Conservation (phyloP, 2,113 vertebrate genomes). For the Muntiacus muntjak region DNA sequence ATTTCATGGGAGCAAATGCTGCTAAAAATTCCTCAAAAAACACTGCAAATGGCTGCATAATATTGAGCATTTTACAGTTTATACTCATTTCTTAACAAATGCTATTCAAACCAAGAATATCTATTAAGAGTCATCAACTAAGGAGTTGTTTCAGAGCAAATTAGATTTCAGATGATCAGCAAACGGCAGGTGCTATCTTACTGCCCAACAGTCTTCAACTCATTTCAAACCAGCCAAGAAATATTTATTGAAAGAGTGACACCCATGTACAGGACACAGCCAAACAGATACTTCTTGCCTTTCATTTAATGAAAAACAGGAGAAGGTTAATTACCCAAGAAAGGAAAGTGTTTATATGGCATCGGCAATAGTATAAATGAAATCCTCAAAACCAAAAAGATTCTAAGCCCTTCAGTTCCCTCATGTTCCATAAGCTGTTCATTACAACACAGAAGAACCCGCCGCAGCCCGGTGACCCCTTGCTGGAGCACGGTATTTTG, state of each 20-base stretch:
- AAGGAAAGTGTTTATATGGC: neutral
- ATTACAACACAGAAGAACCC: neutral
- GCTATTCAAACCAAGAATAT: neutral
- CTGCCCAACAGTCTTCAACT: neutral
- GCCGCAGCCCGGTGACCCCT: rapidly evolving
- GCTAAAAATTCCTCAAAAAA: neutral
- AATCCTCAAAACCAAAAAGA: neutral
- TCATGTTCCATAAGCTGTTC: neutral
- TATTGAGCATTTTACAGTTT: neutral
- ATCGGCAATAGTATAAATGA: neutral
- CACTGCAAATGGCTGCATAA: neutral
- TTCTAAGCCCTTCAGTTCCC: neutral
- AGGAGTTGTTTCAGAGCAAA: neutral
- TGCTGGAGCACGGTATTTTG: rapidly evolving
- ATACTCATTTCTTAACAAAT: neutral
- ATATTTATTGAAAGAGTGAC: neutral
- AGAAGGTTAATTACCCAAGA: neutral
- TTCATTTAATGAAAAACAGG: neutral
- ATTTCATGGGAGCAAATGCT: neutral
- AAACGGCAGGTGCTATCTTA: neutral
- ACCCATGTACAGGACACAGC: neutral
- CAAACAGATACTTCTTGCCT: neutral
- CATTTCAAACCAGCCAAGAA: neutral
- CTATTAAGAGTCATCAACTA: neutral
- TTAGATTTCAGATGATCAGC: neutral